Evolutionary conservation across 2,888 invertebrate species (phyloP).

Genomic region (Catocala fraxini): DNA sequence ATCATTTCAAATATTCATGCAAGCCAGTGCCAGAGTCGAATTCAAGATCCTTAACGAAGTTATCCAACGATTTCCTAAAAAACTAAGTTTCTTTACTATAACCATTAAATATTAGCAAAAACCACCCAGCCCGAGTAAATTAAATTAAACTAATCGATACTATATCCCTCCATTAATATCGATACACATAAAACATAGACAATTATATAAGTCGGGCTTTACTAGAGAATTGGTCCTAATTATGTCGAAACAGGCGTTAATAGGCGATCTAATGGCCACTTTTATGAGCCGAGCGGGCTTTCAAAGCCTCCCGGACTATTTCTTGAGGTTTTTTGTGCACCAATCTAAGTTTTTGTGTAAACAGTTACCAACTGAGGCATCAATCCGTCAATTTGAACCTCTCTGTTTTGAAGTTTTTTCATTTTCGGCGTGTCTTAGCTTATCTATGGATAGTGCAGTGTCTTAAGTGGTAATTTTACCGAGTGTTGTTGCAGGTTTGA

Average conservation of each 20-base stretch:
- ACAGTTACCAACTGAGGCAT: constrained; percentile 58
- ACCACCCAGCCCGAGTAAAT: constrained; percentile 44
- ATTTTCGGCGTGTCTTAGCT: too few species aligned
- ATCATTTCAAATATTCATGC: too few species aligned
- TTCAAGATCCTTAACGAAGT: too few species aligned
- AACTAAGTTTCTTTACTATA: too few species aligned
- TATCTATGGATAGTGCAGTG: too few species aligned
- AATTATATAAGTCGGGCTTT: constrained; percentile 76
- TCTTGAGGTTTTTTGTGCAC: constrained; percentile 77
- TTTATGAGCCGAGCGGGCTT: constrained; percentile 77
- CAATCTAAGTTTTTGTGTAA: constrained; percentile 81
- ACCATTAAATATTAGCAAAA: constrained; percentile 35
- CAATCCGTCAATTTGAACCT: constrained; percentile 69
- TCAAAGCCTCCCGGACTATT: constrained; percentile 82
- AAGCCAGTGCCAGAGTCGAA: too few species aligned
- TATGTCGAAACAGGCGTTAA: constrained; percentile 87
- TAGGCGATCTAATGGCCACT: constrained; percentile 82
- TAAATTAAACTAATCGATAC: constrained; percentile 51
- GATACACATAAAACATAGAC: constrained; percentile 75
- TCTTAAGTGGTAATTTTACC: too few species aligned
- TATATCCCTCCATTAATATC: constrained; percentile 57
- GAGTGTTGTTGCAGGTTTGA: too few species aligned
- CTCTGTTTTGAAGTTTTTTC: constrained; percentile 33
- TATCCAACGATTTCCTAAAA: too few species aligned
- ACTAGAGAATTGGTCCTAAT: constrained; percentile 82